Base-by-base conservation (phyloP, 2,113 vertebrate genomes). In the Bostrychus sinensis region DNA sequence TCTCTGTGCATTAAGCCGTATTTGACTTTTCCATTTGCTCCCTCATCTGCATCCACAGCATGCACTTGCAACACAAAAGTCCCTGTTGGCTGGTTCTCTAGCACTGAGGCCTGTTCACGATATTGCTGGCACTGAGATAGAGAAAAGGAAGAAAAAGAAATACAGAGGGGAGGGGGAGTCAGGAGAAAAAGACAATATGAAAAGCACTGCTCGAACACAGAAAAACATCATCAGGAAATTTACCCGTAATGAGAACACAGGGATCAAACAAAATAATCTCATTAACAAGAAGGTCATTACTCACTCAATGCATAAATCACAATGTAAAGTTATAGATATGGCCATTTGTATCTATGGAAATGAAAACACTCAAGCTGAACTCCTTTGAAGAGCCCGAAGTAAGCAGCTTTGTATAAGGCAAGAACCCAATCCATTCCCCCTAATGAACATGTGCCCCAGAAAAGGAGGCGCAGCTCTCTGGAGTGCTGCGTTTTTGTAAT, bases 1-100 rank as follows among this genome's bases (percentile, higher is more conserved):
- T 92, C 93, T 89, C 93, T 91, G 79, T 95, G 94, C 92, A 96
- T 93, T 87, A 96, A 85, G 80, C 94, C 93, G 17, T 96, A 96
- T 81, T 93, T 94, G 82, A 96, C 94, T 91, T 92, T 75, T 69
- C 95, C 94, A 82, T 95, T 96, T 77, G 87, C 89, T 72, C 95
- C 95, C 79, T 94, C 93, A 84, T 96, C 95, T 67, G 92, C 94
- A 85, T 96, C 95, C 81, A 86, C 89, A 1, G 95, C 95, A 73
- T 95, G 93, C 51, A 95, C 92, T 87, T 94, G 93, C 74, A 95
- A 89, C 55, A 96, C 94, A 69, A 93, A 91, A 34, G 94, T 95
- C 72, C 94, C 95, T 22, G 89, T 74, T 23, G 94, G 94, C 88
- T 95, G 94, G 82, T 96, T 96, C 87, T 96, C 95, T 81, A 93